phyloP scores from a whole-genome alignment of 1,140 invertebrate species.

The Littorina saxatilis region DNA sequence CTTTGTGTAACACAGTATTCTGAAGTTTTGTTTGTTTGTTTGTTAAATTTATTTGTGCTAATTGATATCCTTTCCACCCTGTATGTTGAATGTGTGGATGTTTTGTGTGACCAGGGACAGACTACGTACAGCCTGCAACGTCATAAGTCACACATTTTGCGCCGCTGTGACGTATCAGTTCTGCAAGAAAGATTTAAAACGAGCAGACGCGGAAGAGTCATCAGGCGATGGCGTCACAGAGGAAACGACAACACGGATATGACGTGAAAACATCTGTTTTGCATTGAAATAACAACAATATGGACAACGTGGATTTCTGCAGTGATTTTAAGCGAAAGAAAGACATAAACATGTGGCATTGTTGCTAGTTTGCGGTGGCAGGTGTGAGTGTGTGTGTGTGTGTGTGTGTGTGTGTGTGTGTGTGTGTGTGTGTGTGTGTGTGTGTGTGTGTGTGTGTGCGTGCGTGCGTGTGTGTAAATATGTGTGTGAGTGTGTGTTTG shows the following conservation, averaged over 20 bases:
- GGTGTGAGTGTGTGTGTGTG: background rate
- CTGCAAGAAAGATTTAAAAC: constrained; percentile 40
- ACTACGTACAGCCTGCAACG: constrained; percentile 52
- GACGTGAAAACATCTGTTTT: too few species aligned
- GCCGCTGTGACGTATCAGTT: constrained; percentile 51
- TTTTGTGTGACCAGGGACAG: constrained; percentile 47
- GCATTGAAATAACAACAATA: too few species aligned
- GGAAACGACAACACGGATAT: too few species aligned
- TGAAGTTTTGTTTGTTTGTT: too few species aligned
- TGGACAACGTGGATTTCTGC: too few species aligned
- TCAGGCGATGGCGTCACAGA: background rate
- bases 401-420: constrained; percentile 15
- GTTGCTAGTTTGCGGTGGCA: background rate
- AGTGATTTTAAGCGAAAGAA: too few species aligned
- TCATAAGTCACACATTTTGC: constrained; percentile 57
- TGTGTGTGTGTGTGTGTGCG: constrained; percentile 1
- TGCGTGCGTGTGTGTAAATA: background rate
- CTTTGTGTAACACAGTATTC: too few species aligned
- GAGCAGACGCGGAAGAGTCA: background rate
- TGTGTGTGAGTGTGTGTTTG: background rate
- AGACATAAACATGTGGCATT: too few species aligned
- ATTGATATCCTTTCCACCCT: too few species aligned
- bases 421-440: constrained; percentile 2
- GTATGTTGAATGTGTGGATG: too few species aligned
- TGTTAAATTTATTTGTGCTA: too few species aligned